phyloP scores from a whole-genome alignment of 2,797 vertebrate genomes.

The Coilia nasus region DNA sequence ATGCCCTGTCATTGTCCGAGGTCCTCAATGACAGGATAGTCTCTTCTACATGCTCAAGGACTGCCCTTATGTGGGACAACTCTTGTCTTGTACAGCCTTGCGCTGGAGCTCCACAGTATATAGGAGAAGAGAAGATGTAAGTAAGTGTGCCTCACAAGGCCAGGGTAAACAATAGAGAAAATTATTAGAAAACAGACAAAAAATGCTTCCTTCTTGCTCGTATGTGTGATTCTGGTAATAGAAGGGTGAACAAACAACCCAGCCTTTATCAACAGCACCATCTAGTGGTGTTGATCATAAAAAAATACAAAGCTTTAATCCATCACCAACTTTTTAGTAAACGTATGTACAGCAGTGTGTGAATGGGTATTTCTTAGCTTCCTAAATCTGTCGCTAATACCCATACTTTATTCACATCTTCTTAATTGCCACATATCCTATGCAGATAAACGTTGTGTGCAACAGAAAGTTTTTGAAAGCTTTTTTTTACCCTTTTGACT shows the following conservation, averaged over 20 bases:
- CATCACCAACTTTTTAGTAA: not conserved
- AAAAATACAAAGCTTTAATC: not conserved
- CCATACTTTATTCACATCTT: not conserved
- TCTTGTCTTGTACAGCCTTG: too few relatives aligned
- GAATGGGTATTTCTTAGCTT: not conserved
- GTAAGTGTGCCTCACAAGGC: not conserved
- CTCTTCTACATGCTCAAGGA: too few relatives aligned
- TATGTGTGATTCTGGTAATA: not conserved
- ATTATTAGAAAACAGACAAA: not conserved
- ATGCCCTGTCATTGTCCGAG: too few relatives aligned
- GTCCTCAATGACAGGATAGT: too few relatives aligned
- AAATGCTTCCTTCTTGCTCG: not conserved
- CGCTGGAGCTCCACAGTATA: too few relatives aligned
- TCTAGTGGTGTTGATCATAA: slow-evolving; percentile 38
- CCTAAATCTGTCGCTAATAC: not conserved
- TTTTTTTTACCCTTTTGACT: too few relatives aligned
- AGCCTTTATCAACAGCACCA: slow-evolving; percentile 41
- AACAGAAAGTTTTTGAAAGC: not conserved
- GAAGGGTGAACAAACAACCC: not conserved
- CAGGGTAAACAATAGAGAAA: not conserved
- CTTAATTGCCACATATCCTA: not conserved
- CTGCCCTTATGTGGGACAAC: too few relatives aligned
- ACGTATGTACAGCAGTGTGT: not conserved
- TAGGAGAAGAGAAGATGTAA: too few relatives aligned
- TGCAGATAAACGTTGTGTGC: not conserved